phyloP scores from a whole-genome alignment of 2,888 invertebrate genomes.

The Gandaritis pyraliata region DNA sequence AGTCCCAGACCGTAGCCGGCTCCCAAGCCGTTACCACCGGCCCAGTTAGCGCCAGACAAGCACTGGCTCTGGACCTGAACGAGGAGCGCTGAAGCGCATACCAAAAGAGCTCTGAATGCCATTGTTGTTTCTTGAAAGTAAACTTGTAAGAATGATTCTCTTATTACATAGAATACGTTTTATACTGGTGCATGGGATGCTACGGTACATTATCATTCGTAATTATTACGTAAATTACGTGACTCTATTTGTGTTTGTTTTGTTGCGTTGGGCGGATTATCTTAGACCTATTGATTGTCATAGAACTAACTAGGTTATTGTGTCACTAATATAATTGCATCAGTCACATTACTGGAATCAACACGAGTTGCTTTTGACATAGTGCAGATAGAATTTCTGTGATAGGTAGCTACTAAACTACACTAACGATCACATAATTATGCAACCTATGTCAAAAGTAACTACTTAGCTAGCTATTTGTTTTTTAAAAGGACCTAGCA shows the following conservation, averaged over 20 bases:
- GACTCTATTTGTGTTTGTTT: constrained; percentile 13
- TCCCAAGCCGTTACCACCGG: constrained; percentile 3
- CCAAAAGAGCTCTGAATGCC: constrained; percentile 29
- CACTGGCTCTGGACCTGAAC: constrained; percentile 31
- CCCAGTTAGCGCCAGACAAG: constrained; percentile 9
- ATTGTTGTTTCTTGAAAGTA: constrained; percentile 30
- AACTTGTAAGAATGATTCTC: constrained; percentile 18
- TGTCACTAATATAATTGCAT: no score
- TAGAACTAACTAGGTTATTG: constrained; percentile 6
- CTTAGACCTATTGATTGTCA: neutral
- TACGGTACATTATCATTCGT: neutral
- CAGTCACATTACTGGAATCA: no score
- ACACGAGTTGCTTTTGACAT: no score
- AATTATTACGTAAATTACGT: constrained; percentile 19
- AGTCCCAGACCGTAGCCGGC: constrained; percentile 8
- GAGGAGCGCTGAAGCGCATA: constrained; percentile 37
- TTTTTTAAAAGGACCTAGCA: no score
- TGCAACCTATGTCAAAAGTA: no score
- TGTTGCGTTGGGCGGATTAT: neutral
- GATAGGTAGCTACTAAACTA: no score
- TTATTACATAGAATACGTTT: constrained; percentile 1
- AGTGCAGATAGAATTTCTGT: no score
- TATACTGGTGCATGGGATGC: constrained; percentile 5
- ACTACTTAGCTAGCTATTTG: no score
- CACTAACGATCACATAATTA: no score